Evolutionary conservation across 2,113 vertebrate species (phyloP), one percentile per base, ranked within the genome.

Genomic region (Maccullochella peelii): DNA sequence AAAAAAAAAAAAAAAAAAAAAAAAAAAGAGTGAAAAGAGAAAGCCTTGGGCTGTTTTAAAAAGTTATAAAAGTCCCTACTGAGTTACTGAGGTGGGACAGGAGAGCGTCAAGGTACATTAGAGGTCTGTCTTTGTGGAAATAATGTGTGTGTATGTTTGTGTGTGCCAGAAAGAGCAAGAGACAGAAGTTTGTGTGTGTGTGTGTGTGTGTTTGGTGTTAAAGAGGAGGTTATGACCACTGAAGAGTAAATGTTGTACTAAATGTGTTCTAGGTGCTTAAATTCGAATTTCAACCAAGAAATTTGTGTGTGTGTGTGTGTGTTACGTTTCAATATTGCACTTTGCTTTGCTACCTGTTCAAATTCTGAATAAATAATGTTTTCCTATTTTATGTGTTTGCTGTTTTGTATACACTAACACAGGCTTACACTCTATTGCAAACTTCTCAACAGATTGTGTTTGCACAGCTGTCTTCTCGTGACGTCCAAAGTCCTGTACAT

Each of bases 51-150:
- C 85, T 87, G 63, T 86, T 92, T 89, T 75, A 86, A 86, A 88
- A 89, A 88, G 87, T 89, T 89, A 74, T 76, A 84, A 69, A 90
- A 89, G 59, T 82, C 69, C 58, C 71, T 6, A 30, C 80, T 76
- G 76, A 90, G 85, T 90, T 90, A 88, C 67, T 88, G 86, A 83
- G 80, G 77, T 89, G 82, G 79, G 85, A 88, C 87, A 77, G 33
- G 77, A 73, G 62, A 80, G 73, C 82, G 84, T 83, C 82, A 85
- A 84, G 88, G 84, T 80, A 92, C 82, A 92, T 87, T 93, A 88
- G 65, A 81, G 66, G 68, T 77, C 73, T 91, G 66, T 85, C 77
- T 88, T 82, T 86, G 25, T 85, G 77, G 80, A 88, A 77, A 88
- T 36, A 82, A 73, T 68, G 58, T 59, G 82, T 73, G 36, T 86